Percentiles rank a stretch among this genome's conserved stretches.
These are phyloP conservation scores for Stichopus chloronotus DNA, from an alignment of 35 echinoderm and acorn worm genomes.

Conservation along the genomic window DNA sequence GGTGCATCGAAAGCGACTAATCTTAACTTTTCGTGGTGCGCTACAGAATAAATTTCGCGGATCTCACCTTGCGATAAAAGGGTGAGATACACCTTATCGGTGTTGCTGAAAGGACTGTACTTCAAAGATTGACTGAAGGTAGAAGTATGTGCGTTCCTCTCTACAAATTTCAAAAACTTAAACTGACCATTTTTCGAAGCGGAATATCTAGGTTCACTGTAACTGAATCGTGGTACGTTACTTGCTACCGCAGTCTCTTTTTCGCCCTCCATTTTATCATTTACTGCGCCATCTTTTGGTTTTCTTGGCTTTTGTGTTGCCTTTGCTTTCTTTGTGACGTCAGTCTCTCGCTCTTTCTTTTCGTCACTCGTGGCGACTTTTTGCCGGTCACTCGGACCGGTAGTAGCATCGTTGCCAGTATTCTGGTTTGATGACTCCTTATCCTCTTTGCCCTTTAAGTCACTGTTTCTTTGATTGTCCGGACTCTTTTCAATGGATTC, in stretches of 20 bases:
- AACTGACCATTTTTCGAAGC: conserved; percentile 28
- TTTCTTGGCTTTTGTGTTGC: neutral
- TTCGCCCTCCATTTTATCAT: neutral
- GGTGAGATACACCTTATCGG: conserved; percentile 1
- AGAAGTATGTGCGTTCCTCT: neutral
- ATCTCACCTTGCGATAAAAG: conserved; percentile 12
- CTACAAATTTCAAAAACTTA: conserved; percentile 26
- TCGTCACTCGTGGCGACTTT: neutral
- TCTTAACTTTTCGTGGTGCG: neutral
- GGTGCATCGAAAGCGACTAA: conserved; percentile 43
- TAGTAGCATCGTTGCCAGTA: neutral
- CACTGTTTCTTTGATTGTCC: neutral
- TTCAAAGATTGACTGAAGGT: conserved; percentile 8
- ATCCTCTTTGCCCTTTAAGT: neutral
- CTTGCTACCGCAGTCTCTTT: too few relatives aligned
- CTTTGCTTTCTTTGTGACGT: neutral
- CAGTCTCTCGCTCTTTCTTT: neutral
- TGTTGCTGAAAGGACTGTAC: neutral
- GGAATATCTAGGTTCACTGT: conserved; percentile 23
- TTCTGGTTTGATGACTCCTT: neutral
- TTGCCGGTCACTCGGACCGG: neutral
- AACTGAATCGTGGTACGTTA: neutral
- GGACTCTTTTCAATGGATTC: neutral
- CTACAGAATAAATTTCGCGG: conserved; percentile 40
- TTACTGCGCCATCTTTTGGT: neutral